Evolutionary conservation across 2,888 invertebrate genomes (phyloP), one percentile per base, ranked within the genome.

Genomic region (Dorcus hopei): DNA sequence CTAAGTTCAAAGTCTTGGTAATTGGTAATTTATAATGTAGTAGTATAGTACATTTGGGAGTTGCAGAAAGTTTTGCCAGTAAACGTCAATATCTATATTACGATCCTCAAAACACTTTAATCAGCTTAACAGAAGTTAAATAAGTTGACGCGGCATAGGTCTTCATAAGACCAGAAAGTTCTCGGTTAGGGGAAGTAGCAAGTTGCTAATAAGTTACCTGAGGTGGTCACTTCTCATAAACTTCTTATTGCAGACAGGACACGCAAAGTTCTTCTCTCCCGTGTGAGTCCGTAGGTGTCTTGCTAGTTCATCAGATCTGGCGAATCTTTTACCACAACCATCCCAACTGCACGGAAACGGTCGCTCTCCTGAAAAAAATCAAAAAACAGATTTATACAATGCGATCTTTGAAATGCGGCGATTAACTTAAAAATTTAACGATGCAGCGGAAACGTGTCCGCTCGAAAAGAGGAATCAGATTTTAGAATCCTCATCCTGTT

Each of bases 221-320:
- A 86, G 80, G 71, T 86, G 86, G 70, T 86, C 86, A 65, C 85
- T 85, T 58, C 86, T 77, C 85, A 86, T 86, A 71, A 86, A 86
- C 64, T 84, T 80, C 73, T 85, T 85, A 67, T 80, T 80, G 76
- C 86, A 86, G 49, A 85, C 81, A 2, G 85, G 84, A 73, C 86
- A 86, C 23, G 79, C 76, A 72, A 86, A 86, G 69, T 84, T 84
- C 77, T 86, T 86, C 70, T 87, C 86, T 6, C 86, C 87, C 9
- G 86, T 86, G 73, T 87, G 87, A 38, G 86, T 87, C 43, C 86
- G 74, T 54, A 81, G 81, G 74, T 87, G 87, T 58, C 87, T 76
- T 1, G 86, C 85, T 48, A 87, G 73, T 71, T 87, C 86, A 72
- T 87, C 87, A 9, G 86, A 86, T 57, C 87, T 78, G 3, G 86